A percentile compares a stretch with the other conserved stretches of the same genome.
Evolutionary conservation across 92 coral and sea anemone genomes (phyloP).

Genomic region (Epizoanthus ramosus): DNA sequence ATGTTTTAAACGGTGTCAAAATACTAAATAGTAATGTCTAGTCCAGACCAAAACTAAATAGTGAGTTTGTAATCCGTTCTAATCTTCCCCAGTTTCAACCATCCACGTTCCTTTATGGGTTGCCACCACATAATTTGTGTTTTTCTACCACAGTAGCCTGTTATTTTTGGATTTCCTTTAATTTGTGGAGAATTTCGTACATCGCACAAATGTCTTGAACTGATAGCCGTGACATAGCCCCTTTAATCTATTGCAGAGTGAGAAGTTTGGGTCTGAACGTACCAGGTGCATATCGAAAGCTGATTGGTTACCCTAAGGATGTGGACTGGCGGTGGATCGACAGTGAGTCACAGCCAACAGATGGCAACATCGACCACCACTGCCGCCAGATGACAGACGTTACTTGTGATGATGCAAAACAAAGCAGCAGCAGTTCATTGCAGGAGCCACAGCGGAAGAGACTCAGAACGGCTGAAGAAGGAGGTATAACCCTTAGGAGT

Average conservation of each 20-base stretch:
- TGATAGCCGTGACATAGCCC: background rate
- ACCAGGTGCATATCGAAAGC: conserved; percentile 86
- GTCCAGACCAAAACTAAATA: no score
- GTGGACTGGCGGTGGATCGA: conserved; percentile 53
- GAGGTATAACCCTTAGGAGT: background rate
- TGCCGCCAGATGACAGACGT: background rate
- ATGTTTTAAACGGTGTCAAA: no score
- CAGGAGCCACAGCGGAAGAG: conserved; percentile 19
- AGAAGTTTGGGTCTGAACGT: conserved; percentile 69
- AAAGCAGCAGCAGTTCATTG: background rate
- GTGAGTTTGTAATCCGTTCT: no score
- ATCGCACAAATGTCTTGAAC: no score
- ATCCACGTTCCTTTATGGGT: no score
- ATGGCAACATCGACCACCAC: background rate
- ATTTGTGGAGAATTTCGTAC: no score
- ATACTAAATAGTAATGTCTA: no score
- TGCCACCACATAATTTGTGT: no score
- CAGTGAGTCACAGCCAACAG: background rate
- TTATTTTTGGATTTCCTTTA: no score
- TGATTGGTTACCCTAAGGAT: conserved; percentile 66
- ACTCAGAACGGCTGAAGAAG: conserved; percentile 6
- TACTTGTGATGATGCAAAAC: background rate
- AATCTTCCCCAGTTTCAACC: no score
- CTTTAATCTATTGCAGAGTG: conserved; percentile 39
- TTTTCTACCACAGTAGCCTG: no score